Base-by-base conservation (phyloP, 1,140 invertebrate genomes). In the Drosophila sproati region DNA sequence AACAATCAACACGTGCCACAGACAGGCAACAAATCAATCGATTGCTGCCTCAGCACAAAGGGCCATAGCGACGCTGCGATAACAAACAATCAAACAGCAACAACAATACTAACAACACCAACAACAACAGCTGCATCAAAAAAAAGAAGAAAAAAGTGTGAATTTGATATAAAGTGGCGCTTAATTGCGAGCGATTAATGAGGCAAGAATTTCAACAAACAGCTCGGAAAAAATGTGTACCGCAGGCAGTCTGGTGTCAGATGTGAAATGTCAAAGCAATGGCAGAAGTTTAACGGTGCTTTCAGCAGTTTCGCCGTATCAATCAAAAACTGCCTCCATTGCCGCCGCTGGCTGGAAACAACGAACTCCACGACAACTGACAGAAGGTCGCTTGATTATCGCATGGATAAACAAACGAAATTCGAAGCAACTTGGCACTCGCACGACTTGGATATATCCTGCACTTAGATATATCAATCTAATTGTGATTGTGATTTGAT, bases 181-280 rank as follows among this genome's bases (percentile, higher is more conserved):
- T 87, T 87, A 87, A 88, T 87, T 88, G 83, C 83, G 61, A 80
- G 66, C 82, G 83, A 87, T 87, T 87, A 87, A 87, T 87, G 83
- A 88, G 81, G 72, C 73, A 88, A 87, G 83, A 88, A 82, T 88
- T 81, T 59, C 62, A 63, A 73, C 61, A 64, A 61, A 60, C 50
- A 61, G 43, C 35, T 20, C n/a, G 7, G 10, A 50, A 47, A 29
- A 74, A 28, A 55, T 56, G 51, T 37, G 6, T 43, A 31, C 66
- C 50, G 28, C 55, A 68, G 37, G 66, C 55, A 52, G 47, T 52
- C 56, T n/a, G 37, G 72, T 80, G 78, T 80, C 67, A 73, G 61
- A 78, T 82, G 79, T 66, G 73, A 82, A 61, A 71, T 82, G 82
- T 88, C 82, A 87, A 52, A 74, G 68, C 82, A 62, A 80, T 78